These are phyloP conservation scores for Heteractis magnifica DNA, from an alignment of 92 coral and sea anemone genomes.

Conservation along the genomic window DNA sequence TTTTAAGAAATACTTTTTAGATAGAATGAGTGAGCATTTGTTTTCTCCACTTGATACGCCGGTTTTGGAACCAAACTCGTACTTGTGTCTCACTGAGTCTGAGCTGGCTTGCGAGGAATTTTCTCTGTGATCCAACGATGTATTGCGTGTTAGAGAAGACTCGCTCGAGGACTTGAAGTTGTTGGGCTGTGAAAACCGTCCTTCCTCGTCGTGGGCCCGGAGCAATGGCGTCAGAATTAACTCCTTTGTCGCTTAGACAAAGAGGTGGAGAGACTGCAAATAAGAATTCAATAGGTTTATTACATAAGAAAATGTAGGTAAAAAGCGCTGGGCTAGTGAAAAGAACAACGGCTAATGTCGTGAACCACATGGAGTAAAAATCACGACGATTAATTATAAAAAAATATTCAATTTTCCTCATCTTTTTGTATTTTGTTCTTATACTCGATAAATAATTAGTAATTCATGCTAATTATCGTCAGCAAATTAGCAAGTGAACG, in stretches of 20 bases:
- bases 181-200: constrained; percentile 67
- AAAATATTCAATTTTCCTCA: not conserved
- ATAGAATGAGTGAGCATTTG: constrained; percentile 44
- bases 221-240: not conserved
- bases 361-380: no score
- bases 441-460: not conserved
- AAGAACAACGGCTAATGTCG: not conserved
- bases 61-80: constrained; percentile 74
- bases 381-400: not conserved
- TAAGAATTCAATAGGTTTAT: not conserved
- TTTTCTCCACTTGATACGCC: constrained; percentile 72
- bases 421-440: not conserved
- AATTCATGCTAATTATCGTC: no score
- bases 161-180: constrained; percentile 64
- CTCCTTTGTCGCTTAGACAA: constrained; percentile 3
- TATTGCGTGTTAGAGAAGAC: constrained; percentile 59
- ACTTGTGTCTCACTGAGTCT: constrained; percentile 73
- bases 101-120: constrained; percentile 53
- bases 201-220: constrained; percentile 64
- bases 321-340: not conserved
- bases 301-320: not conserved
- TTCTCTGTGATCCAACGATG: constrained; percentile 67
- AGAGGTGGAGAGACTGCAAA: constrained; percentile 17
- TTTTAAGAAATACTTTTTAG: not conserved
- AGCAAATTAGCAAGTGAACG: no score